phyloP scores from a whole-genome alignment of 2,888 invertebrate species.

The Dexiosoma caninum region DNA sequence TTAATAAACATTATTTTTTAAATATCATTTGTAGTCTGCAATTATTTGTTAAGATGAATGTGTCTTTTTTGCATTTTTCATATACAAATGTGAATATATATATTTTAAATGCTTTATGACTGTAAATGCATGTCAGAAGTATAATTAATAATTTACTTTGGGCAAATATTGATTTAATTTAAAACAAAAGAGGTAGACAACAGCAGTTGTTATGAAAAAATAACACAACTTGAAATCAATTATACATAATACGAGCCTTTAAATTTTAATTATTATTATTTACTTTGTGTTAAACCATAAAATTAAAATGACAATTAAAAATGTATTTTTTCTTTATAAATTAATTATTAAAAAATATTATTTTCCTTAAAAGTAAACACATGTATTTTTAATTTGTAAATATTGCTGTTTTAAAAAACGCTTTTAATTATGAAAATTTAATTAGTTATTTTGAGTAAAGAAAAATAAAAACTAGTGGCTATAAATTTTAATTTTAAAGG shows the following conservation, averaged over 20 bases:
- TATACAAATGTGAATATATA: background rate
- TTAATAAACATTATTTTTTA: too few species aligned
- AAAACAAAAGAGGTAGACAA: slow-evolving; percentile 21
- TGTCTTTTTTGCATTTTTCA: too few species aligned
- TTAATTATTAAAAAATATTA: slow-evolving; percentile 39
- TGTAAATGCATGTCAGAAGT: background rate
- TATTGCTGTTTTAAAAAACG: slow-evolving; percentile 33
- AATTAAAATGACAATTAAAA: slow-evolving; percentile 29
- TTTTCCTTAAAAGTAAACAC: background rate
- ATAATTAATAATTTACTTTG: slow-evolving; percentile 34
- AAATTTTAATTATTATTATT: slow-evolving; percentile 59
- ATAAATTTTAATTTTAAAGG: too few species aligned
- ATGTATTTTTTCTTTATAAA: slow-evolving; percentile 23
- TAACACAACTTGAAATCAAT: slow-evolving; percentile 29
- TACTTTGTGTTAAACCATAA: slow-evolving; percentile 47
- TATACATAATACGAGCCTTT: slow-evolving; percentile 32
- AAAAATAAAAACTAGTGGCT: too few species aligned
- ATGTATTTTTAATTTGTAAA: background rate
- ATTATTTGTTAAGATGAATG: too few species aligned
- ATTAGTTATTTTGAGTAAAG: too few species aligned
- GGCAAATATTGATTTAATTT: slow-evolving; percentile 46
- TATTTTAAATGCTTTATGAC: background rate
- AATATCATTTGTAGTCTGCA: too few species aligned
- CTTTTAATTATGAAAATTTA: slow-evolving; percentile 31
- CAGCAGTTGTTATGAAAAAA: background rate